Evolutionary conservation across 2,888 invertebrate species (phyloP), one percentile per base, ranked within the genome.

Genomic region (Agriopis leucophaearia): DNA sequence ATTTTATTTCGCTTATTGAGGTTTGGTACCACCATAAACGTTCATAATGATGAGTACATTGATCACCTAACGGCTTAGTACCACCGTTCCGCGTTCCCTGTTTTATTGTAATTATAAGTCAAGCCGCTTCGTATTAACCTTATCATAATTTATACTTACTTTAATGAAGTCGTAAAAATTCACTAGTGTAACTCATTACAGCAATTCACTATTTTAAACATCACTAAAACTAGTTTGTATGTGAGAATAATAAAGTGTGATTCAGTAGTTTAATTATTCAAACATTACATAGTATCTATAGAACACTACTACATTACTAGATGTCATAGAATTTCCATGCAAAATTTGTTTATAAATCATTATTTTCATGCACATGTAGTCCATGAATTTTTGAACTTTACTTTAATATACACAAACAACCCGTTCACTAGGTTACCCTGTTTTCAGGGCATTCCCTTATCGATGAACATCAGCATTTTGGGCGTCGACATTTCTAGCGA

Each of bases 321-420:
- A n/a, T 59, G 0, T 0, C 18, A 48, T 59, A 38, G 16, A 13
- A 50, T 40, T 59, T n/a, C 0, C 13, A 8, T 55, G 13, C 40
- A 59, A n/a, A n/a, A 16, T 50, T 3, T 18, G 13, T 18, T n/a
- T 56, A 52, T 38, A 18, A 36, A 66, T 61, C 64, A 56, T 45
- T 55, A 57, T 27, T 59, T 27, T 68, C 70, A 64, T 66, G 47
- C 45, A 65, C 47, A 58, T 52, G 38, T 78, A 79, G 87, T 84
- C 86, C 84, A 80, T 80, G 82, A 80, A 79, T 81, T 86, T 86
- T 84, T 84, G 82, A 86, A 83, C 82, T 75, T 74, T 42, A 73
- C 27, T 58, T 65, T 45, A 38, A 8, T 38, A 48, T 45, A 52
- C 48, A 45, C 54, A 47, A 18, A 48, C 60, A 66, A 27, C 27